Evolutionary conservation across 1,140 invertebrate species (phyloP).

Genomic region (Aphelenchoides besseyi): DNA sequence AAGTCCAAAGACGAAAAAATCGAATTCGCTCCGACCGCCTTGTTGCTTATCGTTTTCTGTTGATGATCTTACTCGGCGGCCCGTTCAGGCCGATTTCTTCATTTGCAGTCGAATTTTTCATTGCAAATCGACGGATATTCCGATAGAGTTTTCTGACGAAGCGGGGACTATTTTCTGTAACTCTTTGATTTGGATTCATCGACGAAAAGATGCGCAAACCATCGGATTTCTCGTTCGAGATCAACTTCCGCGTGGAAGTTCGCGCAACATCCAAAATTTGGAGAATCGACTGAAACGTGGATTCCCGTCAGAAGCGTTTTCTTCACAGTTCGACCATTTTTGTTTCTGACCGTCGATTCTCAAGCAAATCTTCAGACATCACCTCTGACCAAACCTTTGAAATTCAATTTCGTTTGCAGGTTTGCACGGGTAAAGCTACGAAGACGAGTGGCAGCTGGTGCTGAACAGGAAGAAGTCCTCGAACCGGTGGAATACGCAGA

Average conservation of each 20-base stretch:
- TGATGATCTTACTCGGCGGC: too few relatives aligned
- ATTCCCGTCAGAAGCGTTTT: not conserved
- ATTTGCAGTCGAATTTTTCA: too few relatives aligned
- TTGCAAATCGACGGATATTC: too few relatives aligned
- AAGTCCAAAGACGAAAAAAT: too few relatives aligned
- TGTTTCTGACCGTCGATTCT: not conserved
- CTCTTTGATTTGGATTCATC: not conserved
- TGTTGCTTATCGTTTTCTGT: too few relatives aligned
- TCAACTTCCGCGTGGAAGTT: too few relatives aligned
- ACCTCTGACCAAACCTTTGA: too few relatives aligned
- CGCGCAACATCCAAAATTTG: not conserved
- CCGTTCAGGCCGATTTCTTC: too few relatives aligned
- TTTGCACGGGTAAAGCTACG: slow-evolving; percentile 2
- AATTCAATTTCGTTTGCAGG: slow-evolving; percentile 5
- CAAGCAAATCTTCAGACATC: not conserved
- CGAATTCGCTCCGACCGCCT: too few relatives aligned
- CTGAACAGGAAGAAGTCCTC: not conserved
- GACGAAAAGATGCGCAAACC: not conserved
- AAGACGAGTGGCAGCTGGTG: not conserved
- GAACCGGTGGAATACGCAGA: slow-evolving; percentile 15
- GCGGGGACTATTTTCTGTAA: not conserved
- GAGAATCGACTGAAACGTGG: not conserved
- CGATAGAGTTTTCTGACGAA: too few relatives aligned
- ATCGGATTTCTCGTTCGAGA: not conserved
- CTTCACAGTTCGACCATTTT: not conserved